These are phyloP conservation scores for Heteromyza rotundicornis DNA, from an alignment of 2,888 invertebrate species.

Conservation along the genomic window DNA sequence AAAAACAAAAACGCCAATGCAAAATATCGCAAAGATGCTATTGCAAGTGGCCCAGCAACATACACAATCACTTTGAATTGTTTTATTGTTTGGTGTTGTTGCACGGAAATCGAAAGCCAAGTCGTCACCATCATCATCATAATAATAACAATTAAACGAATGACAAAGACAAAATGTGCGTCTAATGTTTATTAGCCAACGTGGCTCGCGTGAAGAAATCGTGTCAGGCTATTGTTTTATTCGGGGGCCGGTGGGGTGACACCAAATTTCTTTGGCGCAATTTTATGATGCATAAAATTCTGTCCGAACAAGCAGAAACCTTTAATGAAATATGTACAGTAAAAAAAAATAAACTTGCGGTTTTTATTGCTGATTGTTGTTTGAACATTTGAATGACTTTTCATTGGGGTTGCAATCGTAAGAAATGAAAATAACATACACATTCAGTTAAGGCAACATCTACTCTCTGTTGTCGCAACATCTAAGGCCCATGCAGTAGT, in stretches of 20 bases:
- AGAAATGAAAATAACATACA: too few relatives aligned
- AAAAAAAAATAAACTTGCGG: too few relatives aligned
- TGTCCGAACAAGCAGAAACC: neutral
- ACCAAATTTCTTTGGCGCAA: neutral
- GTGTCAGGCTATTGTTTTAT: too few relatives aligned
- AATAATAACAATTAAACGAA: conserved; percentile 34
- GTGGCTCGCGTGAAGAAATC: neutral
- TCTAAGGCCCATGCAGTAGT: too few relatives aligned
- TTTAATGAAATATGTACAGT: neutral
- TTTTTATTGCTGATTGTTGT: too few relatives aligned
- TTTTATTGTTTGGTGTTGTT: neutral
- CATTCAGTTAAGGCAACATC: too few relatives aligned
- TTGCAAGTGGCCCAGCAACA: neutral
- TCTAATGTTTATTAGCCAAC: conserved; percentile 30
- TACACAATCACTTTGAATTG: conserved; percentile 5
- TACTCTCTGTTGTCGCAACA: too few relatives aligned
- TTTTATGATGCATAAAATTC: conserved; percentile 1
- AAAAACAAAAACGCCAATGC: neutral
- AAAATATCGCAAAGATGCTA: neutral
- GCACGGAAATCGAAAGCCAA: conserved; percentile 20
- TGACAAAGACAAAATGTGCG: conserved; percentile 32
- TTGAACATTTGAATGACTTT: too few relatives aligned
- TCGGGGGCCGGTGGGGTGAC: too few relatives aligned
- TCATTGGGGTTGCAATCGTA: too few relatives aligned
- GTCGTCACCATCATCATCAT: too few relatives aligned